Evolutionary conservation across 2,797 vertebrate genomes (phyloP).

Genomic region (Cichlasoma orientale): DNA sequence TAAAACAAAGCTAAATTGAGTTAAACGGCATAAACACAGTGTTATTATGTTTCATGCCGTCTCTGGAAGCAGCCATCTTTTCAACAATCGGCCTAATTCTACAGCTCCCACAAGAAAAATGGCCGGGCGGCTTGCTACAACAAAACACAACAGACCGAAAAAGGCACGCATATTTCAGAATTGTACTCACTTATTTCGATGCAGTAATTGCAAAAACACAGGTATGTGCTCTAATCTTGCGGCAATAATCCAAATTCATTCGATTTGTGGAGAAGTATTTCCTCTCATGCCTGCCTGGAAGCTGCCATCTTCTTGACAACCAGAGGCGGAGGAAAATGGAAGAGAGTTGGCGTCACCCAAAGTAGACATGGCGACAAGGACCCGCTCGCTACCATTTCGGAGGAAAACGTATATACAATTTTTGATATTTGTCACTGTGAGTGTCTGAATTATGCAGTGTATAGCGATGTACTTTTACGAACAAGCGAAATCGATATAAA

Average conservation of each 20-base stretch:
- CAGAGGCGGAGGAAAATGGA: slow-evolving; percentile 82
- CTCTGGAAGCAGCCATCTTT: slow-evolving; percentile 89
- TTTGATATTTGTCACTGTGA: neutral
- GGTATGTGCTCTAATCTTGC: slow-evolving; percentile 64
- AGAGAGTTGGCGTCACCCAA: slow-evolving; percentile 76
- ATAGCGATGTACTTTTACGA: neutral
- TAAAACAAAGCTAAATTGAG: slow-evolving; percentile 28
- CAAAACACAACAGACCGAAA: slow-evolving; percentile 75
- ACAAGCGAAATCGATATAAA: neutral
- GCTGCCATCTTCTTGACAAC: slow-evolving; percentile 95
- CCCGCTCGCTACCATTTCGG: slow-evolving; percentile 37
- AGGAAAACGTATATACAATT: neutral
- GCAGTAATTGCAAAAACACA: slow-evolving; percentile 71
- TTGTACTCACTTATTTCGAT: slow-evolving; percentile 76
- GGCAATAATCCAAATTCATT: slow-evolving; percentile 79
- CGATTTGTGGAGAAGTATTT: slow-evolving; percentile 81
- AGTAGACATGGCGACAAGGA: slow-evolving; percentile 79
- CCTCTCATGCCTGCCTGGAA: slow-evolving; percentile 93
- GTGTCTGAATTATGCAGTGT: rapidly evolving
- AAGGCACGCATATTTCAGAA: neutral
- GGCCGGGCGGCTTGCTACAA: slow-evolving; percentile 78
- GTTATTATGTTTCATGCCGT: slow-evolving; percentile 82
- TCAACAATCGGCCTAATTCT: slow-evolving; percentile 79
- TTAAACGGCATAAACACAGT: slow-evolving; percentile 48
- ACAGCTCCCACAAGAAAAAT: slow-evolving; percentile 86